A percentile compares a stretch with the other conserved stretches of the same genome.
These are phyloP conservation scores for Adelognathus sp. DNA, from an alignment of 2,888 invertebrate genomes.

Conservation along the genomic window DNA sequence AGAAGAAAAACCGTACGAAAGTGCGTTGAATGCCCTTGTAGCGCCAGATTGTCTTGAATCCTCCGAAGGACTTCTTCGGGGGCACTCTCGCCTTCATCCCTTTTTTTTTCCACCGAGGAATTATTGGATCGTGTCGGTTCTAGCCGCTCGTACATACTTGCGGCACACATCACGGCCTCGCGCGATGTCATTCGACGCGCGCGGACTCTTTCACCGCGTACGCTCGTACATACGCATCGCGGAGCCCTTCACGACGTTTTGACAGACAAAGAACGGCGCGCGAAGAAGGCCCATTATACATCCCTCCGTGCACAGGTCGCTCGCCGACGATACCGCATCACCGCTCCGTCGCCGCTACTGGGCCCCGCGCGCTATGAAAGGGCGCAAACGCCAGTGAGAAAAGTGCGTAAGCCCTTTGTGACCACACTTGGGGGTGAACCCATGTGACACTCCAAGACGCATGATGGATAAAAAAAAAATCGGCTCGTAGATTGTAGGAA, in stretches of 20 bases:
- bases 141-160: neutral
- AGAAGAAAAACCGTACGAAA: neutral
- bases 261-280: conserved; percentile 68
- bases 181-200: conserved; percentile 72
- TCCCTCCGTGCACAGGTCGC: conserved; percentile 47
- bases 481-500: neutral
- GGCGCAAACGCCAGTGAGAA: conserved; percentile 53
- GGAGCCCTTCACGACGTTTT: conserved; percentile 70
- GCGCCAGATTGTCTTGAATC: conserved; percentile 21
- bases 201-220: conserved; percentile 59
- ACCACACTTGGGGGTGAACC: conserved; percentile 44
- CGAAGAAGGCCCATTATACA: conserved; percentile 71
- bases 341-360: conserved; percentile 7
- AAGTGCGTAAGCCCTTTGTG: conserved; percentile 62
- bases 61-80: conserved; percentile 26
- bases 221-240: conserved; percentile 59
- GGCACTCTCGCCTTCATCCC: conserved; percentile 36
- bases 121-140: conserved; percentile 57
- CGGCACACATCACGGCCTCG: conserved; percentile 5
- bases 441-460: conserved; percentile 17
- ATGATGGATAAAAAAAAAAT: conserved; percentile 25
- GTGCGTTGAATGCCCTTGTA: neutral
- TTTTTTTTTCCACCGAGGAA: conserved; percentile 17
- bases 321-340: conserved; percentile 23
- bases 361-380: conserved; percentile 34